A percentile compares a stretch with the other conserved stretches of the same genome.
These are phyloP conservation scores for Lagodon rhomboides DNA, from an alignment of 2,797 vertebrate species.

Conservation along the genomic window DNA sequence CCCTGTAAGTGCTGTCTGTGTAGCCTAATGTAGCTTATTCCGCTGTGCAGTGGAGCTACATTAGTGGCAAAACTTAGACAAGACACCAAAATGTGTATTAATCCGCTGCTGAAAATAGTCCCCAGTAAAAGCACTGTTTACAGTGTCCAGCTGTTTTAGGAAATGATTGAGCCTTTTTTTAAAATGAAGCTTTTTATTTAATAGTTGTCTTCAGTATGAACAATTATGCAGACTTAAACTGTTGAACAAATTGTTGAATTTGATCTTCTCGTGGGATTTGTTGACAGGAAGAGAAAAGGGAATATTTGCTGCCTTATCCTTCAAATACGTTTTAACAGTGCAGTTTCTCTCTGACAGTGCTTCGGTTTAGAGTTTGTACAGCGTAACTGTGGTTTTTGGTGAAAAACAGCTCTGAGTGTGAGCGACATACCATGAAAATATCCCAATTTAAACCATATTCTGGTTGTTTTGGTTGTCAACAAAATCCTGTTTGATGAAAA, in stretches of 20 bases:
- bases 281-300: background rate
- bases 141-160: background rate
- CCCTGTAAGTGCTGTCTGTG: too few relatives aligned
- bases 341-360: slow-evolving; percentile 17
- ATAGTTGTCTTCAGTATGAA: background rate
- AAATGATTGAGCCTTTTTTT: background rate
- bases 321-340: background rate
- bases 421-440: slow-evolving; percentile 44
- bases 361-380: slow-evolving; percentile 36
- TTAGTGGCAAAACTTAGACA: too few relatives aligned
- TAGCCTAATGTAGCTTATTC: background rate
- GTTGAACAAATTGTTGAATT: background rate
- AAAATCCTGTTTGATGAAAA: slow-evolving; percentile 51
- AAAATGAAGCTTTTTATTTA: background rate
- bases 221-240: background rate
- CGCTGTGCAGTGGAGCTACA: background rate
- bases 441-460: slow-evolving; percentile 27
- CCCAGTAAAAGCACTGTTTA: background rate
- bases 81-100: background rate
- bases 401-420: slow-evolving; percentile 52
- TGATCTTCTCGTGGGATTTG: slow-evolving; percentile 8
- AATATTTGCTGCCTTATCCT: background rate
- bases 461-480: slow-evolving; percentile 47
- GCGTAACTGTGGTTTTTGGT: slow-evolving; percentile 49
- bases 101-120: slow-evolving; percentile 3